Percentiles rank a stretch among this genome's conserved stretches.
phyloP scores from a whole-genome alignment of 2,113 vertebrate species.

The Tangachromis dhanisi region DNA sequence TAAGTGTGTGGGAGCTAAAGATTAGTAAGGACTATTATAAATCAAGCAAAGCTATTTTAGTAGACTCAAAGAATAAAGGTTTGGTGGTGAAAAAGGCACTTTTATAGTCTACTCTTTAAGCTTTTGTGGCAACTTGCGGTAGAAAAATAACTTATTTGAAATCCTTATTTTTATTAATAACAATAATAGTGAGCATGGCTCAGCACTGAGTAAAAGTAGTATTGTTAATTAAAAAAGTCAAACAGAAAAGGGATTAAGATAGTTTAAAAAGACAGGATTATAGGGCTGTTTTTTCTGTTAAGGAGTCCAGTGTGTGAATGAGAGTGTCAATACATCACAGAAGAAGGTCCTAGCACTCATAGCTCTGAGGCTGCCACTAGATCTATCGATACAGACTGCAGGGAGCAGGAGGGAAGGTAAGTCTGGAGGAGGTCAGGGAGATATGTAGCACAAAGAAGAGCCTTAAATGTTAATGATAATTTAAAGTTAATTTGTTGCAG shows the following conservation, averaged over 20 bases:
- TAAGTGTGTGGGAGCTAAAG: neutral
- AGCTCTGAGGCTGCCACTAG: neutral
- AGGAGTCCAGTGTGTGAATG: neutral
- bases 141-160: neutral
- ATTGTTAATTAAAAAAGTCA: neutral
- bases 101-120: neutral
- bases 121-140: neutral
- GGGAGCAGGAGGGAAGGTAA: neutral
- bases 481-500: neutral
- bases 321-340: neutral
- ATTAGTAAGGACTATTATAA: neutral
- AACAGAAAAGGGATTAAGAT: neutral
- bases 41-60: neutral
- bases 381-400: neutral
- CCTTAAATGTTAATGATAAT: neutral
- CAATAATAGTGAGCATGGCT: neutral
- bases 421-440: neutral
- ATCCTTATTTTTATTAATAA: neutral
- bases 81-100: neutral
- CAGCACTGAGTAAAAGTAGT: neutral
- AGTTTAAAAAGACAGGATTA: neutral
- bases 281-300: neutral
- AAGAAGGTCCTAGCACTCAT: neutral
- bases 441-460: neutral
- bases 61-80: fast-evolving